Conservation (phyloP, 2,797 vertebrate genomes). For the Chaetophractus vellerosus region DNA sequence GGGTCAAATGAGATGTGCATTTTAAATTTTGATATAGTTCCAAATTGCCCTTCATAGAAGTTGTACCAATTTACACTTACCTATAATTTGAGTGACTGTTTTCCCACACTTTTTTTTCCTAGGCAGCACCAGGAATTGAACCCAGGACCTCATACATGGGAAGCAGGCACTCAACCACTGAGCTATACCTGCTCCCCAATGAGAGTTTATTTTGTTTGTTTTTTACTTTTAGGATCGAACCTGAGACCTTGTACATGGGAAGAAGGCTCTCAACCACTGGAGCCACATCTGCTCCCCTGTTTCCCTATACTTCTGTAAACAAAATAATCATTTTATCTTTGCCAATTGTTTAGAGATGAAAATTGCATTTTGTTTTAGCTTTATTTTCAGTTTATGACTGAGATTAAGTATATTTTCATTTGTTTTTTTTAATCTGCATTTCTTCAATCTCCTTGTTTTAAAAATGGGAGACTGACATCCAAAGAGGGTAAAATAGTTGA, state of each 20-base stretch:
- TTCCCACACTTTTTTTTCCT: background rate
- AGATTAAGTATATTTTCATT: slow-evolving; percentile 28
- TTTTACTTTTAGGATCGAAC: no score
- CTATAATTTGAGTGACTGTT: slow-evolving; percentile 11
- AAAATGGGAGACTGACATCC: background rate
- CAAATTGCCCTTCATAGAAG: slow-evolving; percentile 1
- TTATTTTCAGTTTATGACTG: slow-evolving; percentile 27
- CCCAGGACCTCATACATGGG: no score
- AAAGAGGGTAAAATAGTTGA: background rate
- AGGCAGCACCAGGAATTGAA: no score
- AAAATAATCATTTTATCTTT: slow-evolving; percentile 18
- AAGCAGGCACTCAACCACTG: no score
- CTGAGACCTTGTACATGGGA: no score
- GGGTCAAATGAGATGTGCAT: background rate
- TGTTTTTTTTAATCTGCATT: slow-evolving; percentile 1
- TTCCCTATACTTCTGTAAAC: background rate
- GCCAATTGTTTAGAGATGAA: background rate
- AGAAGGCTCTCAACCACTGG: no score
- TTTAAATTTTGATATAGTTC: slow-evolving; percentile 13
- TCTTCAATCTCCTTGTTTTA: background rate
- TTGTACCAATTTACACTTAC: background rate
- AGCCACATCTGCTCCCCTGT: background rate
- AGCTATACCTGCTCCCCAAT: no score
- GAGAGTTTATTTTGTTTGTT: no score
- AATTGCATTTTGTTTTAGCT: background rate